phyloP scores from a whole-genome alignment of 2,888 invertebrate species.

The Polietes domitor region DNA sequence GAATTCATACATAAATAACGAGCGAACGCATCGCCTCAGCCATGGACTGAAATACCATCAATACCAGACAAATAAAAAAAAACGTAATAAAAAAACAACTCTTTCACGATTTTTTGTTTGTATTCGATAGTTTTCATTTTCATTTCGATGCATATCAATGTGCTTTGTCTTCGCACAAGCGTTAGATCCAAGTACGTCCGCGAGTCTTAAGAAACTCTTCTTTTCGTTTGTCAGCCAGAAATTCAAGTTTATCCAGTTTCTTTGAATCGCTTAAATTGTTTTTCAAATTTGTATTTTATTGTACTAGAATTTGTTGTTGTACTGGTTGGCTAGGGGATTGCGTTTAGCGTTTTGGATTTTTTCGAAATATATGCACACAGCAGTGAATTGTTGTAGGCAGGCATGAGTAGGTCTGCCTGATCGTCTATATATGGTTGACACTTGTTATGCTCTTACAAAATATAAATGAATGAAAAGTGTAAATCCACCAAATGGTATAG shows the following conservation, averaged over 20 bases:
- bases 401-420: neutral
- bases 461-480: neutral
- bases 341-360: neutral
- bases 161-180: neutral
- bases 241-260: constrained; percentile 55
- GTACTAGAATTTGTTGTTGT: neutral
- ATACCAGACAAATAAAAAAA: neutral
- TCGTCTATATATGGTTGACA: neutral
- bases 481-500: neutral
- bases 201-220: constrained; percentile 46
- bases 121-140: constrained; percentile 3
- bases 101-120: neutral
- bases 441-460: constrained; percentile 1
- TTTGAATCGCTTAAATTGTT: neutral
- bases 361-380: neutral
- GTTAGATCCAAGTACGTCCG: neutral
- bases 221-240: constrained; percentile 8
- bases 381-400: neutral
- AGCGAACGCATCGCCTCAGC: neutral
- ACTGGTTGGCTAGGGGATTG: neutral
- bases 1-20: neutral
- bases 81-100: neutral
- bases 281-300: neutral
- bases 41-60: neutral
- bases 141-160: neutral